phyloP scores from a whole-genome alignment of 2,797 vertebrate genomes.

The Morelia viridis region DNA sequence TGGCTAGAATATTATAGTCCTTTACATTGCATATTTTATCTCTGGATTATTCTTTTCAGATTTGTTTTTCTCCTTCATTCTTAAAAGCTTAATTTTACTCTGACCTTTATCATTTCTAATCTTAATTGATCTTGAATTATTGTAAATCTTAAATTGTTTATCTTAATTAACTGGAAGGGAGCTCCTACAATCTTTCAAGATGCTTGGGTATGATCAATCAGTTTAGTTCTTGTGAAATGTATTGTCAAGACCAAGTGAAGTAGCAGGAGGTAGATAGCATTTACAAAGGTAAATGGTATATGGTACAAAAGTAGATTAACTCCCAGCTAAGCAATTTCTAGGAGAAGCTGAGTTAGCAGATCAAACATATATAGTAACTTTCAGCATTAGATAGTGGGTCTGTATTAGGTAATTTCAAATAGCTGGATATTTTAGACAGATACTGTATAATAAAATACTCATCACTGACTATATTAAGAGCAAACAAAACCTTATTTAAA shows the following conservation, averaged over 20 bases:
- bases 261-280: not conserved
- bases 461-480: not conserved
- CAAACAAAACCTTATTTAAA: not conserved
- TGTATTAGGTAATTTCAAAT: not conserved
- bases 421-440: not conserved
- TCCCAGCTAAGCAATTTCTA: not conserved
- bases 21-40: not conserved
- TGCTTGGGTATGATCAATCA: conserved; percentile 3
- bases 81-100: not conserved
- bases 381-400: not conserved
- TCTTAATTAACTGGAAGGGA: conserved; percentile 21
- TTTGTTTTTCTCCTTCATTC: not conserved
- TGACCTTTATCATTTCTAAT: not conserved
- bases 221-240: not conserved
- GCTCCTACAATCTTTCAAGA: not conserved
- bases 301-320: not conserved
- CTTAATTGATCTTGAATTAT: conserved; percentile 27
- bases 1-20: not conserved
- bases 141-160: conserved; percentile 8
- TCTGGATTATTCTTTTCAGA: not conserved
- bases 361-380: not conserved
- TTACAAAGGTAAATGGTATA: not conserved
- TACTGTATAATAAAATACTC: not conserved
- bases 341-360: not conserved
- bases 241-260: not conserved